A percentile compares a stretch with the other conserved stretches of the same genome.
These are phyloP conservation scores for Rissa tridactyla DNA, from an alignment of 2,113 vertebrate genomes.

Conservation along the genomic window DNA sequence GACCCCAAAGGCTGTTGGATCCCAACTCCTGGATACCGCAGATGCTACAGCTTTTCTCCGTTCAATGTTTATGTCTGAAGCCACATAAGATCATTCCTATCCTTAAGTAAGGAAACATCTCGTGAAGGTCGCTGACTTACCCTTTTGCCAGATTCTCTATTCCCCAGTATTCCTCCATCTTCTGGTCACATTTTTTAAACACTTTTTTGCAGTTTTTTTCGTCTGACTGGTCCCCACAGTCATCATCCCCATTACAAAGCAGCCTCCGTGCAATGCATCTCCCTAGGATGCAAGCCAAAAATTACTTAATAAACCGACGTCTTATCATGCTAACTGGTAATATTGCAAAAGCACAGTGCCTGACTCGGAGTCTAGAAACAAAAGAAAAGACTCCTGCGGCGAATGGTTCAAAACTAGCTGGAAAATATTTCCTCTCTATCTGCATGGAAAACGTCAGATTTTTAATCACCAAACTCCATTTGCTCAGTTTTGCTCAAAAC, in stretches of 20 bases:
- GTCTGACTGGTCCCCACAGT: slow-evolving; percentile 91
- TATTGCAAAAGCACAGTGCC: background rate
- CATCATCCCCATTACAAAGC: slow-evolving; percentile 90
- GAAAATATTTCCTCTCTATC: background rate
- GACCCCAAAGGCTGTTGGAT: background rate
- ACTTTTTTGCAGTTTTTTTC: slow-evolving; percentile 82
- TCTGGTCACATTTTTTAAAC: slow-evolving; percentile 77
- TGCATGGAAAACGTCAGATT: background rate
- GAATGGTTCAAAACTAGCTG: background rate
- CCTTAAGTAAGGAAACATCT: background rate
- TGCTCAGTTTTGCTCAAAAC: background rate
- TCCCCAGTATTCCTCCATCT: slow-evolving; percentile 87
- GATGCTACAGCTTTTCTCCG: background rate
- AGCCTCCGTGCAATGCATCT: slow-evolving; percentile 85
- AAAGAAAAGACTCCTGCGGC: background rate
- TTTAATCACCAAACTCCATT: background rate
- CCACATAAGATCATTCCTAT: background rate
- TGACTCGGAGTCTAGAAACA: background rate
- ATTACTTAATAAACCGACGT: background rate
- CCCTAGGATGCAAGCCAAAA: slow-evolving; percentile 67
- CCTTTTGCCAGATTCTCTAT: slow-evolving; percentile 89
- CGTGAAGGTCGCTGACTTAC: slow-evolving; percentile 67
- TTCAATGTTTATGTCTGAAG: background rate
- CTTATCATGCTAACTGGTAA: background rate
- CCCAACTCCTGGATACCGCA: background rate